Conservation (phyloP, 1,140 invertebrate species). For the Mamestra configurata region DNA sequence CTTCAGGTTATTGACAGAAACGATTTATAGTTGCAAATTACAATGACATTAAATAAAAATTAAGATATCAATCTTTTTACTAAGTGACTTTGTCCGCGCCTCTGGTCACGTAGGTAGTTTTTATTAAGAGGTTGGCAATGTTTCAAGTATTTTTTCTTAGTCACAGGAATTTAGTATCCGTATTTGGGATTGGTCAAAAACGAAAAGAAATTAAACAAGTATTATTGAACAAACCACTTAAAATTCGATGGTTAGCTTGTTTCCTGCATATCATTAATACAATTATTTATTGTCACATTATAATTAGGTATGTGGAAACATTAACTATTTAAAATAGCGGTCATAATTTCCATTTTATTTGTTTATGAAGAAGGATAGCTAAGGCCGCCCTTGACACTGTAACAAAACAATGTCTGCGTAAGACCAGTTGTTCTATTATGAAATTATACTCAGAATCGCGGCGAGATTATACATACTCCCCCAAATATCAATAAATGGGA, state of each 20-base stretch:
- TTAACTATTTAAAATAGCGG: too few species aligned
- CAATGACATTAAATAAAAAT: conserved; percentile 28
- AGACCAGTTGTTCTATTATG: not conserved
- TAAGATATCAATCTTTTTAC: not conserved
- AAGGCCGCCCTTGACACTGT: conserved; percentile 10
- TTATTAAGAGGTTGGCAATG: not conserved
- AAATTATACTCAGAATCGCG: too few species aligned
- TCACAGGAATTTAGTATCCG: too few species aligned
- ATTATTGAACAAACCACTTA: too few species aligned
- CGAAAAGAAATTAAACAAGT: not conserved
- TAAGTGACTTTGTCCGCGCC: not conserved
- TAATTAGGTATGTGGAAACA: too few species aligned
- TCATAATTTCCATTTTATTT: not conserved
- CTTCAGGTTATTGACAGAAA: conserved; percentile 12
- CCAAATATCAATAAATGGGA: too few species aligned
- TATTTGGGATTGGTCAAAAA: not conserved
- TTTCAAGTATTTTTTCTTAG: not conserved
- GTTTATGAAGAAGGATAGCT: not conserved
- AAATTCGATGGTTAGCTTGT: too few species aligned
- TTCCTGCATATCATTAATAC: too few species aligned
- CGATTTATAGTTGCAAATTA: conserved; percentile 14
- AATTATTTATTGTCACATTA: too few species aligned
- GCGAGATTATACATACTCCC: too few species aligned
- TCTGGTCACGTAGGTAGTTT: not conserved
- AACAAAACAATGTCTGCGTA: not conserved